These are phyloP conservation scores for Scleropages formosus DNA, from an alignment of 2,797 vertebrate species.

Conservation along the genomic window DNA sequence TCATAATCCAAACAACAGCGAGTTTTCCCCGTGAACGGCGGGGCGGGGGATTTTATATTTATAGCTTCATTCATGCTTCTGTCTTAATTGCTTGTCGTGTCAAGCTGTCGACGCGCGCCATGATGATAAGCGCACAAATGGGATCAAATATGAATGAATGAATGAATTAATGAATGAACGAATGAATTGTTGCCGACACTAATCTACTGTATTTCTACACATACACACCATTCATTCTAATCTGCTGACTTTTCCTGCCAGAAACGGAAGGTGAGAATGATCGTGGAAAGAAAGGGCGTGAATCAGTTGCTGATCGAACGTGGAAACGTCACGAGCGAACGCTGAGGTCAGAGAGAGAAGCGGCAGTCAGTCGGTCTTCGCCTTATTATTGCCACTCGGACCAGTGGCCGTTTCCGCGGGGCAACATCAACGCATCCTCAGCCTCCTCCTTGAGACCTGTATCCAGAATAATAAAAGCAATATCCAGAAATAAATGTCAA, in stretches of 20 bases:
- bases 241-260: too few relatives aligned
- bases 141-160: neutral
- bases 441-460: slow-evolving; percentile 13
- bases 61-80: too few relatives aligned
- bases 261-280: too few relatives aligned
- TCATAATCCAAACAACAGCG: neutral
- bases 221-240: too few relatives aligned
- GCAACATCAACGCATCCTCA: slow-evolving; percentile 17
- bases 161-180: neutral
- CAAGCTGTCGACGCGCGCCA: too few relatives aligned
- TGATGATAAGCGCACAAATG: too few relatives aligned
- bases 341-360: neutral
- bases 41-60: too few relatives aligned
- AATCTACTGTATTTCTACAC: too few relatives aligned
- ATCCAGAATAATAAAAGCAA: slow-evolving; percentile 27
- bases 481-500: slow-evolving; percentile 14
- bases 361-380: neutral
- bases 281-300: too few relatives aligned
- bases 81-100: too few relatives aligned
- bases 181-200: neutral
- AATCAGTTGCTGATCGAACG: too few relatives aligned
- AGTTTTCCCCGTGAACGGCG: neutral
- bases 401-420: slow-evolving; percentile 2
- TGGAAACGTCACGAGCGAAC: neutral
- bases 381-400: slow-evolving; percentile 15